Evolutionary conservation across 92 coral and sea anemone genomes (phyloP).

Genomic region (Porites lobata): DNA sequence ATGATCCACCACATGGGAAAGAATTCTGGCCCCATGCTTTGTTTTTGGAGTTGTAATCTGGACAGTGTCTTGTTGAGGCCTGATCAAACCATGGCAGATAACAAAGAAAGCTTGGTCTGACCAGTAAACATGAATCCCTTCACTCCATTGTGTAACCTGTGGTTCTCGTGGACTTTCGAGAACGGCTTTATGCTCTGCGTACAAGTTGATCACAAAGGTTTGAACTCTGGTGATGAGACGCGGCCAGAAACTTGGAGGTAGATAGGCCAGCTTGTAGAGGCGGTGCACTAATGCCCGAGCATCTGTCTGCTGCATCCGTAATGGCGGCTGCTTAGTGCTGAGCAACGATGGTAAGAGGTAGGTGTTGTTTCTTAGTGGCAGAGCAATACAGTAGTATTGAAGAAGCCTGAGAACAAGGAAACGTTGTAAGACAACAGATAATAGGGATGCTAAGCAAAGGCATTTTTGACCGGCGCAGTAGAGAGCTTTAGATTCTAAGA

Average conservation of each 20-base stretch:
- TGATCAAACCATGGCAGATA: constrained; percentile 64
- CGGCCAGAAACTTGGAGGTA: constrained; percentile 91
- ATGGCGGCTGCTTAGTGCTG: constrained; percentile 38
- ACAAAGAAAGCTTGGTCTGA: constrained; percentile 73
- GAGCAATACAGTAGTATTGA: constrained; percentile 80
- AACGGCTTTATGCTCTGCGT: constrained; percentile 27
- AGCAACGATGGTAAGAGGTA: constrained; percentile 83
- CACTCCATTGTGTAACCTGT: constrained; percentile 78
- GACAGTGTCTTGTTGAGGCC: constrained; percentile 60
- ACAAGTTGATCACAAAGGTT: constrained; percentile 68
- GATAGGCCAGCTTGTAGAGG: constrained; percentile 83
- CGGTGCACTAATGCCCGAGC: constrained; percentile 60
- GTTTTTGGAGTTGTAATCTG: constrained; percentile 83
- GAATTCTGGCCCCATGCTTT: constrained; percentile 76
- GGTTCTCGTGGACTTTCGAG: constrained; percentile 57
- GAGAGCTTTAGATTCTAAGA: too few species aligned
- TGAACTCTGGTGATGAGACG: constrained; percentile 83
- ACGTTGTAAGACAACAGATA: not conserved
- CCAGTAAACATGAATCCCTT: constrained; percentile 82
- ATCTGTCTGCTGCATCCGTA: constrained; percentile 58
- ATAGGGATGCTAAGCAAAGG: too few species aligned
- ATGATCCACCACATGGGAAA: constrained; percentile 91
- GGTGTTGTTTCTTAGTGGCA: constrained; percentile 77
- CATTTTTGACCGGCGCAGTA: too few species aligned
- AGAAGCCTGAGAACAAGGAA: constrained; percentile 62